These are phyloP conservation scores for Chiroxiphia lanceolata DNA, from an alignment of 2,797 vertebrate species.

Conservation along the genomic window DNA sequence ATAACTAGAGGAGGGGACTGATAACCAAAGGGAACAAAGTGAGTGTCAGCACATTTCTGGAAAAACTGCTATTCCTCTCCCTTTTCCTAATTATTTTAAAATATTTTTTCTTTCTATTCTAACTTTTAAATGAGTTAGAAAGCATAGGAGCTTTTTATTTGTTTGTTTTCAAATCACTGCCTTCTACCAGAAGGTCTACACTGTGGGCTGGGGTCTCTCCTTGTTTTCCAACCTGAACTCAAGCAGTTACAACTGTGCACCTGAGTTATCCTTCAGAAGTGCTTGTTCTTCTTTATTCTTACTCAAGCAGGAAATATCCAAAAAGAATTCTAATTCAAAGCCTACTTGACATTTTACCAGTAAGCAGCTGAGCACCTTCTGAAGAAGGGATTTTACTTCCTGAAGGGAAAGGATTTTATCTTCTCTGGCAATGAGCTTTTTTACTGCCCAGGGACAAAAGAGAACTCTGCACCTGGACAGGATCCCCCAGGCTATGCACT, in stretches of 20 bases:
- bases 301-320: not conserved
- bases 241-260: not conserved
- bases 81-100: not conserved
- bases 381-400: not conserved
- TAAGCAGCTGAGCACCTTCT: not conserved
- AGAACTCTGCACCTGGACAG: not conserved
- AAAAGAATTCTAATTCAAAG: not conserved
- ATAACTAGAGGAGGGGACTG: not conserved
- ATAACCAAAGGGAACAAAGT: not conserved
- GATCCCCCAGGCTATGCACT: not conserved
- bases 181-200: not conserved
- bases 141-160: fast-evolving
- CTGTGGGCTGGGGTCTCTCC: not conserved
- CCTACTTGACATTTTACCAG: not conserved
- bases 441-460: not conserved
- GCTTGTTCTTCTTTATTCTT: not conserved
- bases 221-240: not conserved
- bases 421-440: not conserved
- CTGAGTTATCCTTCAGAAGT: not conserved
- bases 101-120: not conserved
- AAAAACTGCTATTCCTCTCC: not conserved
- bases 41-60: not conserved
- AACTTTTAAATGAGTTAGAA: not conserved
- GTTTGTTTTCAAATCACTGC: not conserved
- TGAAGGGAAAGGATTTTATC: not conserved